Base-by-base conservation (phyloP, 2,888 invertebrate genomes). In the Seladonia tumulorum region DNA sequence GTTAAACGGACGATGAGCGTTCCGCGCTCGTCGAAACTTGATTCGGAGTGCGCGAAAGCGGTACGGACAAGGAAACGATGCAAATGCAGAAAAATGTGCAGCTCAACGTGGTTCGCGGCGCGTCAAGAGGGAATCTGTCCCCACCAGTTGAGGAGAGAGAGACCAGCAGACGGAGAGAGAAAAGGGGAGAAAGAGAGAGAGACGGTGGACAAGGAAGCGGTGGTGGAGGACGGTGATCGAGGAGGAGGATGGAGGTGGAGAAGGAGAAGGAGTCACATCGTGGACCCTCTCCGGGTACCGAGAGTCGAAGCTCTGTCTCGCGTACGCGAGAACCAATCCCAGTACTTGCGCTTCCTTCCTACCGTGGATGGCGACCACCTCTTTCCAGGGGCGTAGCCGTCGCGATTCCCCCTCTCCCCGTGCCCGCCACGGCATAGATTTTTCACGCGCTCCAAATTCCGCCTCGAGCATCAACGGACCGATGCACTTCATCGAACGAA, bases 331-430 rank as follows among this genome's bases (percentile, higher is more conserved):
- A 93, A 93, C 93, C 93, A 94, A 94, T 94, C 93, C 93, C 92
- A 91, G 93, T 93, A 93, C 93, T 93, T 93, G 93, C 93, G 93
- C 93, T 93, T 93, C 93, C 93, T 93, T 93, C 93, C 93, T 92
- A 93, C 92, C 92, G 92, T 89, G 92, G 92, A 93, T 93, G 91
- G 93, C 93, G 93, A 92, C 93, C 93, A 93, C 93, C 93, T 94
- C 93, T 94, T 93, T 92, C 87, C 94, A 94, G 94, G 94, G 94
- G 94, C 94, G 94, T 94, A 94, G 91, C 93, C 93, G 88, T 86
- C 90, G 89, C 87, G 89, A 83, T 76, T 90, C 87, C 89, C 72
- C 85, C 89, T 88, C 81, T 76, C 87, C 79, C 87, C 87, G 87
- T 82, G 87, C 85, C n/a, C 57, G n/a, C 57, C 57, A 89, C 90